A percentile compares a stretch with the other conserved stretches of the same genome.
These are phyloP conservation scores for Thalpophila matura DNA, from an alignment of 2,888 invertebrate species.

Conservation along the genomic window DNA sequence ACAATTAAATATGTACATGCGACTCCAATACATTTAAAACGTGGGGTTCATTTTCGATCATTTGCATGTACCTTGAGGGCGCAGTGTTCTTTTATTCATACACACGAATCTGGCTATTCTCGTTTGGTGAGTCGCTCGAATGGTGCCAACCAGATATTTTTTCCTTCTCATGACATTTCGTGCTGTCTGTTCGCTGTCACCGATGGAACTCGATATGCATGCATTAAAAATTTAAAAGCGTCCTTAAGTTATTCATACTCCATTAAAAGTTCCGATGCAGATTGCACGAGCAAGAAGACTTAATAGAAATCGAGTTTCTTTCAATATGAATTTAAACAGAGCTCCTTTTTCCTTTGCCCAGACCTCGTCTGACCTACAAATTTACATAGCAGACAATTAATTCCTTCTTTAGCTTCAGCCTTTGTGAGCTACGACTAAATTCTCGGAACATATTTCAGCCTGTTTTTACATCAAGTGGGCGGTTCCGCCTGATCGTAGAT, in stretches of 20 bases:
- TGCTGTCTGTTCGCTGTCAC: conserved; percentile 64
- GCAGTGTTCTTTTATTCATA: conserved; percentile 83
- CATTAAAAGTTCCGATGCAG: conserved; percentile 57
- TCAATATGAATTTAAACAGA: conserved; percentile 60
- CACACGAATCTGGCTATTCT: conserved; percentile 83
- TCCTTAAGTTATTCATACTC: conserved; percentile 60
- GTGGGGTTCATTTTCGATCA: conserved; percentile 75
- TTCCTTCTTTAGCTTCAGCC: conserved; percentile 70
- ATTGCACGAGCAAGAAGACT: conserved; percentile 44
- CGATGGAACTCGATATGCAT: conserved; percentile 66
- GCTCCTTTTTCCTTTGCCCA: conserved; percentile 62
- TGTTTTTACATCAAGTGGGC: conserved; percentile 83
- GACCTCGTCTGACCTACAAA: conserved; percentile 72
- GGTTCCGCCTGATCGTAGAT: conserved; percentile 80
- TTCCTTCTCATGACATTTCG: conserved; percentile 73
- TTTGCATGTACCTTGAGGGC: conserved; percentile 80
- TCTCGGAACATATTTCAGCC: conserved; percentile 78
- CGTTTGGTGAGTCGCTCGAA: conserved; percentile 81
- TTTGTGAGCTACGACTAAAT: conserved; percentile 68
- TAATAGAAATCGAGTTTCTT: conserved; percentile 63
- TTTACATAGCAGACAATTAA: conserved; percentile 74
- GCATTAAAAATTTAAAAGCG: conserved; percentile 66
- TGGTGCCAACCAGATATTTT: conserved; percentile 80
- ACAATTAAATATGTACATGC: conserved; percentile 81
- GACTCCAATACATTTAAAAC: conserved; percentile 71